A percentile compares a stretch with the other conserved stretches of the same genome.
phyloP scores from a whole-genome alignment of 2,113 vertebrate genomes.

The Paraplagusia blochii region DNA sequence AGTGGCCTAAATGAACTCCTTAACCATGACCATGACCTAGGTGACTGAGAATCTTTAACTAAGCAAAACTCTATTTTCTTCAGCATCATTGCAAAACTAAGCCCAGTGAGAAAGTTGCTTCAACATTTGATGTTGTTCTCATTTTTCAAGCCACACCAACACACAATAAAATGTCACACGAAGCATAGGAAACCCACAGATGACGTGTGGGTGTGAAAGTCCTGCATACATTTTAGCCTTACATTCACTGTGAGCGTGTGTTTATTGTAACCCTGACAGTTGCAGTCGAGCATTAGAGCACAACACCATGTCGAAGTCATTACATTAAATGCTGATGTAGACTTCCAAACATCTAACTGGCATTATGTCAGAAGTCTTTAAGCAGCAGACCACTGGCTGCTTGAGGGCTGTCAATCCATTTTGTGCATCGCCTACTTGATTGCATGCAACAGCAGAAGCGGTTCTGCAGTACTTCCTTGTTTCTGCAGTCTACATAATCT shows the following conservation, averaged over 20 bases:
- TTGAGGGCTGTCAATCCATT: too few relatives aligned
- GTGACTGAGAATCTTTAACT: too few relatives aligned
- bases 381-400: too few relatives aligned
- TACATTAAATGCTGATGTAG: too few relatives aligned
- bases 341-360: too few relatives aligned
- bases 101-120: neutral
- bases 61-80: neutral
- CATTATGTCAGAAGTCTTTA: too few relatives aligned
- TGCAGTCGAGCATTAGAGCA: neutral
- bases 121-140: neutral
- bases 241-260: neutral
- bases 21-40: too few relatives aligned
- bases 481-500: too few relatives aligned
- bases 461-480: too few relatives aligned
- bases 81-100: neutral
- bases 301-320: neutral
- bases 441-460: too few relatives aligned
- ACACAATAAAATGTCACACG: constrained; percentile 9
- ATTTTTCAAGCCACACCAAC: neutral
- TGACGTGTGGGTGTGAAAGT: constrained; percentile 12
- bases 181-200: constrained; percentile 12
- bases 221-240: constrained; percentile 2
- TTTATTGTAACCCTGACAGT: neutral
- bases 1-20: too few relatives aligned
- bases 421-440: too few relatives aligned